A percentile compares a stretch with the other conserved stretches of the same genome.
These are phyloP conservation scores for Sweltsa coloradensis DNA, from an alignment of 1,140 invertebrate genomes.

Conservation along the genomic window DNA sequence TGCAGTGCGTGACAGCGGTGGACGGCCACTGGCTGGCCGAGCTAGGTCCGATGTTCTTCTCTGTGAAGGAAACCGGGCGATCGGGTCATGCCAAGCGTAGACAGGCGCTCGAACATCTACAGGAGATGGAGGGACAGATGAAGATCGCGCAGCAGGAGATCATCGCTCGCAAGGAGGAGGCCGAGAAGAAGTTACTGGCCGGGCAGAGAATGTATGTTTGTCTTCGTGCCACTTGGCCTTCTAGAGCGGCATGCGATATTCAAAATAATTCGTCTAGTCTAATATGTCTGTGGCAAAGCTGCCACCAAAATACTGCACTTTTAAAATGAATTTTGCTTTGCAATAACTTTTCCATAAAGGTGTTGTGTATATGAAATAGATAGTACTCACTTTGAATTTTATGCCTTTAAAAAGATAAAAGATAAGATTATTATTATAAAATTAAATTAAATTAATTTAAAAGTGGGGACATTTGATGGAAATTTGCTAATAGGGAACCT, in stretches of 20 bases:
- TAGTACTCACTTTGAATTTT: neutral
- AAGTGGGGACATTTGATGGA: too few species aligned
- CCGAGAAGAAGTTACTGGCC: slow-evolving; percentile 47
- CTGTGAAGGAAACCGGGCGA: slow-evolving; percentile 75
- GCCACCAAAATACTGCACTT: neutral
- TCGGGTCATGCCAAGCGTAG: slow-evolving; percentile 69
- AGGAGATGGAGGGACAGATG: slow-evolving; percentile 96
- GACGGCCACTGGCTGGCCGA: slow-evolving; percentile 98
- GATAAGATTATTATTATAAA: too few species aligned
- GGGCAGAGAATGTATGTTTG: slow-evolving; percentile 16
- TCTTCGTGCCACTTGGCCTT: neutral
- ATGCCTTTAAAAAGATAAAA: too few species aligned
- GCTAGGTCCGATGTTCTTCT: slow-evolving; percentile 98
- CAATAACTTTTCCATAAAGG: neutral
- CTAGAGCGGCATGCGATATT: neutral
- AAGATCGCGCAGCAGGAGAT: slow-evolving; percentile 78
- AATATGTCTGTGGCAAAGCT: neutral
- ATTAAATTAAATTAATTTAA: too few species aligned
- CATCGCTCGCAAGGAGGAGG: slow-evolving; percentile 58
- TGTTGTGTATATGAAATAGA: neutral
- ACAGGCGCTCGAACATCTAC: slow-evolving; percentile 75
- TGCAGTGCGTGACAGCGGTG: slow-evolving; percentile 98
- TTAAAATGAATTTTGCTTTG: neutral
- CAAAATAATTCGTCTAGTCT: neutral
- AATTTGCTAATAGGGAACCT: too few species aligned